These are phyloP conservation scores for Phaethornis superciliosus DNA, from an alignment of 2,113 vertebrate genomes.

Conservation along the genomic window DNA sequence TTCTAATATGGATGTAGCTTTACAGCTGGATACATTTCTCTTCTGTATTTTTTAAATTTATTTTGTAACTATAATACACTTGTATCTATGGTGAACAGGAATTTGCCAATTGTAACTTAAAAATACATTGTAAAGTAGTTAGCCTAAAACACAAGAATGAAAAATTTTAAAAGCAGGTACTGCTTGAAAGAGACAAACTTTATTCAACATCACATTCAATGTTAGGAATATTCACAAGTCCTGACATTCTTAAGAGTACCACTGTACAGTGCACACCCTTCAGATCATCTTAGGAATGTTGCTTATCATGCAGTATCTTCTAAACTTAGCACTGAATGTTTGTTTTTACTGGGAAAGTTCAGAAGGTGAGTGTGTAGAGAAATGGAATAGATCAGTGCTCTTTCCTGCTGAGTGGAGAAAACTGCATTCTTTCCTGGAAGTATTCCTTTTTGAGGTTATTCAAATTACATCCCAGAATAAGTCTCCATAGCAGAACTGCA, in stretches of 20 bases:
- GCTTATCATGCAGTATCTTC: constrained; percentile 44
- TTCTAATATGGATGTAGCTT: neutral
- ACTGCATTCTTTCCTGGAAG: neutral
- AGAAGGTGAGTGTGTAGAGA: constrained; percentile 35
- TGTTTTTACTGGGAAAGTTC: constrained; percentile 46
- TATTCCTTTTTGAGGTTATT: neutral
- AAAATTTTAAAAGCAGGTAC: neutral
- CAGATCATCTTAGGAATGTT: constrained; percentile 63
- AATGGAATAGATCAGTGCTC: neutral
- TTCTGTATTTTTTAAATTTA: neutral
- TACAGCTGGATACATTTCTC: neutral
- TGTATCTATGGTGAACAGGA: neutral
- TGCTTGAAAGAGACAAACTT: neutral
- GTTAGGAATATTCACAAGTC: neutral
- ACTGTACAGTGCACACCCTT: constrained; percentile 21
- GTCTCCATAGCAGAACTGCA: neutral
- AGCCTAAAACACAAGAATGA: neutral
- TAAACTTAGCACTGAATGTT: constrained; percentile 48
- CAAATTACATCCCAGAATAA: neutral
- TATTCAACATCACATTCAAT: neutral
- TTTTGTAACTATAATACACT: neutral
- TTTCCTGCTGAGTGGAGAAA: neutral
- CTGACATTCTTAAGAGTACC: neutral
- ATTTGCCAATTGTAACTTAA: neutral
- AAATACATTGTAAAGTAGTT: neutral